Evolutionary conservation across 1,140 invertebrate species (phyloP).

Genomic region (Leptopilina boulardi): DNA sequence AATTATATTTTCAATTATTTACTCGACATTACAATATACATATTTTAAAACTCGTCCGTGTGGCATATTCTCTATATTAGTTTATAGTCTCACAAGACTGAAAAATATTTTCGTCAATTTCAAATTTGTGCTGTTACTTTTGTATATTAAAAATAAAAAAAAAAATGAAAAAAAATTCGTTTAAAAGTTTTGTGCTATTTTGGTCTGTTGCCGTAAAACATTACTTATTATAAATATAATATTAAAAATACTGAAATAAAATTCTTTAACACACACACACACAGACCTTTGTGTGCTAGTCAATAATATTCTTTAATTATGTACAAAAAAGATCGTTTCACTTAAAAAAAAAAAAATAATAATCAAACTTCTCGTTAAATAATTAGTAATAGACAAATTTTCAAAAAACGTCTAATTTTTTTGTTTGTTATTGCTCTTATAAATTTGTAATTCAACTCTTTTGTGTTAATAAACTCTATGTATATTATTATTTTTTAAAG

Average conservation of each 20-base stretch:
- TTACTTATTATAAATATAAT: neutral
- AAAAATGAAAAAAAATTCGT: neutral
- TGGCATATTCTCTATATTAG: neutral
- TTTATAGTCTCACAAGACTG: slow-evolving; percentile 26
- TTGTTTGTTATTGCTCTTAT: neutral
- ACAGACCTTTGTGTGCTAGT: neutral
- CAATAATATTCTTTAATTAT: neutral
- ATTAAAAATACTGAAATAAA: slow-evolving; percentile 7
- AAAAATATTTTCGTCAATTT: neutral
- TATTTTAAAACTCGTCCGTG: neutral
- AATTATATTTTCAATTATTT: slow-evolving; percentile 10
- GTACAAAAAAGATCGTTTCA: neutral
- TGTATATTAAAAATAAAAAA: neutral
- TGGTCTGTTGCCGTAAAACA: slow-evolving; percentile 13
- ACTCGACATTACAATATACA: neutral
- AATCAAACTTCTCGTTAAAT: neutral
- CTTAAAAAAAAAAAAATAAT: neutral
- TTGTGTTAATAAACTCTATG: too few relatives aligned
- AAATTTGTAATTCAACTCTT: neutral
- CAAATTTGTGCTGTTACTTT: neutral
- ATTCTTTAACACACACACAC: neutral
- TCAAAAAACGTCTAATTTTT: slow-evolving; percentile 5
- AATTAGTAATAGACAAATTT: neutral
- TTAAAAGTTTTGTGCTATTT: neutral
- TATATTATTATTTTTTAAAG: too few relatives aligned